Evolutionary conservation across 2,888 invertebrate genomes (phyloP), one percentile per base, ranked within the genome.

Genomic region (Hermaeophaga mercurialis): DNA sequence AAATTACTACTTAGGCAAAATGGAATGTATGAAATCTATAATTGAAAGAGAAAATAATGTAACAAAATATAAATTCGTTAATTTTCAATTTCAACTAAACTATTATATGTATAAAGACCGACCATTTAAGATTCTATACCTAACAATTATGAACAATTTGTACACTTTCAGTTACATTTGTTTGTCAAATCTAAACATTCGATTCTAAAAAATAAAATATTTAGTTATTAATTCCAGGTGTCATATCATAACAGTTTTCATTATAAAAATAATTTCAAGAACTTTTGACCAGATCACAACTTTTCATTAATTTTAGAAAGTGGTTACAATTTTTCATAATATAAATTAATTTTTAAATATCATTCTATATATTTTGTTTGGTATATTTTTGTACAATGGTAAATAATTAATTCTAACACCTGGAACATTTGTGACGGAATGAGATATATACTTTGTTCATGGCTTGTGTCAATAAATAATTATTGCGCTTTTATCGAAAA

Each of bases 101-200:
- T 14, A 46, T 19, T 38, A 18, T 12, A 15, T 47, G n/a, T n/a
- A n/a, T n/a, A 5, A 31, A 3, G 34, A 46, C 12, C 24, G 11
- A 36, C 8, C 46, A 39, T 50, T 33, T 24, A 36, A 50, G 31
- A 22, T 19, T 24, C 43, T 43, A 52, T 5, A 34, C 7, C 49
- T 56, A 50, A 59, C 53, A 48, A 56, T 38, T 57, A 60, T 60
- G 54, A 56, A 58, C 58, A 56, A 58, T 61, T 63, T 63, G 63
- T 63, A 63, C 63, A 63, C 49, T 49, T 28, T 62, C 59, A 62
- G 61, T 63, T 46, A 58, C 45, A 22, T 41, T 55, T 22, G 3
- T 56, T 59, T 59, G 47, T 59, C 59, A 55, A 60, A 58, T 55
- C 49, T 54, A 54, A 54, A 39, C 50, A 52, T 47, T 36, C 28